phyloP scores from a whole-genome alignment of 2,113 vertebrate species.

The Microcebus tavaratra region DNA sequence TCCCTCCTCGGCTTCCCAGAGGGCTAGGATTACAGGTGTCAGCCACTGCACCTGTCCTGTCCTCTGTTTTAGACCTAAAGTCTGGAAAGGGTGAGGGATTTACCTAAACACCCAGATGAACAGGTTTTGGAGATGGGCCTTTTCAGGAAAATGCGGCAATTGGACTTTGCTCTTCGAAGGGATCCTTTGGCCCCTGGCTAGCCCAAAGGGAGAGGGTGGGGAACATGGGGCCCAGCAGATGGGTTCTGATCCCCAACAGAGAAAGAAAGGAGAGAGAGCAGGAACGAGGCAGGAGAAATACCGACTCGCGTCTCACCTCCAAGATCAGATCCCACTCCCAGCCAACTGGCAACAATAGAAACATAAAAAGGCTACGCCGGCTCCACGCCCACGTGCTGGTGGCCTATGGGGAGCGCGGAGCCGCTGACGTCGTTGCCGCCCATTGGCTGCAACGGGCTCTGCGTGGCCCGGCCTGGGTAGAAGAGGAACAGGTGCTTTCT shows the following conservation, averaged over 20 bases:
- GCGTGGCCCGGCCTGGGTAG: fast-evolving
- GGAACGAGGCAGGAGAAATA: fast-evolving
- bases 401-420: not conserved
- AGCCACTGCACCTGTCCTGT: not conserved
- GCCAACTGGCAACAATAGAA: fast-evolving
- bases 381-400: fast-evolving
- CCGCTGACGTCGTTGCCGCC: fast-evolving
- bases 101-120: fast-evolving
- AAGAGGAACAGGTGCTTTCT: not conserved
- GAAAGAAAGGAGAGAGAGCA: not conserved
- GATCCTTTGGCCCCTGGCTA: not conserved
- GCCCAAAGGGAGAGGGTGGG: not conserved
- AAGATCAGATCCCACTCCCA: fast-evolving
- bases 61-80: not conserved
- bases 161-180: not conserved
- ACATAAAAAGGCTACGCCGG: no score
- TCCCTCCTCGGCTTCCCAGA: not conserved
- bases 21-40: not conserved
- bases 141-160: not conserved
- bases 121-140: not conserved
- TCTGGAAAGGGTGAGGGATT: not conserved
- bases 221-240: fast-evolving
- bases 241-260: fast-evolving
- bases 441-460: not conserved
- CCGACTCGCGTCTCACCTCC: not conserved